Percentiles rank a stretch among this genome's conserved stretches.
Conservation (phyloP, 2,797 vertebrate genomes). For the Leptodactylus fallax region DNA sequence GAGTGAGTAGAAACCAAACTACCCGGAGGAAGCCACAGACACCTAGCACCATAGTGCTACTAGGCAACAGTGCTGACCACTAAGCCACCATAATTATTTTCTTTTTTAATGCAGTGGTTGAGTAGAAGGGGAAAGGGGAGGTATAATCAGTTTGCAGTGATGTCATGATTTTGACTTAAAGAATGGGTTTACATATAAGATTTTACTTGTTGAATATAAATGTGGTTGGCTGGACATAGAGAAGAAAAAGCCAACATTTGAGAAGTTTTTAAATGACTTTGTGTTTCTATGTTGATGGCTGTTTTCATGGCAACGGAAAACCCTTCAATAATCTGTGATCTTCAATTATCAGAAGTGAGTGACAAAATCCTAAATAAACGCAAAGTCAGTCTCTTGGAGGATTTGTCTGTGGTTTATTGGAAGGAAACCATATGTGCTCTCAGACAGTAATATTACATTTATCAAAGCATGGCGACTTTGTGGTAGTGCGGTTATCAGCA, state of each 20-base stretch:
- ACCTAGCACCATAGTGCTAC: too few species aligned
- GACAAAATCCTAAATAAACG: slow-evolving; percentile 22
- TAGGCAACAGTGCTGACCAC: too few species aligned
- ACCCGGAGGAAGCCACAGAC: not conserved
- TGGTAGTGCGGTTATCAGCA: not conserved
- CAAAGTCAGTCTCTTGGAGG: slow-evolving; percentile 9
- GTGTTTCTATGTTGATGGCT: slow-evolving; percentile 16
- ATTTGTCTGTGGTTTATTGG: slow-evolving; percentile 19
- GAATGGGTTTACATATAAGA: not conserved
- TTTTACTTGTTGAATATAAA: not conserved
- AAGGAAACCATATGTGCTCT: slow-evolving; percentile 31
- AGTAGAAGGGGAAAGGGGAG: not conserved
- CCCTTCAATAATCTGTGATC: slow-evolving; percentile 1
- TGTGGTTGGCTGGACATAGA: not conserved
- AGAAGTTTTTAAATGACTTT: not conserved
- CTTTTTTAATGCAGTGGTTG: not conserved
- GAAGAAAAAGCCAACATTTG: slow-evolving; percentile 7
- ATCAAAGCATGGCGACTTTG: not conserved
- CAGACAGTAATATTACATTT: slow-evolving; percentile 30
- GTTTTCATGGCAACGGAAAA: slow-evolving; percentile 35
- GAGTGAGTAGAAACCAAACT: not conserved
- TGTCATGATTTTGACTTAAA: not conserved
- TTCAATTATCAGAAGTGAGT: slow-evolving; percentile 19
- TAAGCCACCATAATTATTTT: not conserved
- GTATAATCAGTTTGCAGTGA: not conserved